Evolutionary conservation across 2,888 invertebrate species (phyloP).

Genomic region (Catotricha subobsoleta): DNA sequence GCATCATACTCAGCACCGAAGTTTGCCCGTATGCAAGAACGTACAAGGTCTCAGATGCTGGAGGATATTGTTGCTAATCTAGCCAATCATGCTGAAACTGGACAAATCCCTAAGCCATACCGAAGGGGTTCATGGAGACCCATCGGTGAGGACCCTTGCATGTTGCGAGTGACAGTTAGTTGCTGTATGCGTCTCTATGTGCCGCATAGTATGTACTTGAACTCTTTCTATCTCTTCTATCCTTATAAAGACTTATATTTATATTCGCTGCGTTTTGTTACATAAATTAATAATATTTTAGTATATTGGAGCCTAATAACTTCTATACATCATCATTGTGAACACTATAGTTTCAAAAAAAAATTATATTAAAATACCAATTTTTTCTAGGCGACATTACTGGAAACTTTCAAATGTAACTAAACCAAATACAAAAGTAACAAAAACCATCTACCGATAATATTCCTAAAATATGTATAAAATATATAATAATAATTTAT

Average conservation of each 20-base stretch:
- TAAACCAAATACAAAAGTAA: too few relatives aligned
- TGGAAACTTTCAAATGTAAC: too few relatives aligned
- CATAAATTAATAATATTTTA: neutral
- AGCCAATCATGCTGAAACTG: constrained; percentile 86
- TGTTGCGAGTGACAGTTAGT: constrained; percentile 18
- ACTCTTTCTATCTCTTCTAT: constrained; percentile 1
- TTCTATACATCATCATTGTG: too few relatives aligned
- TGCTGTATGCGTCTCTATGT: constrained; percentile 29
- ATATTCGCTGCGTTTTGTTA: neutral
- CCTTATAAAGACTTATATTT: neutral
- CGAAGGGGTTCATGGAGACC: constrained; percentile 85
- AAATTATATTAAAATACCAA: too few relatives aligned
- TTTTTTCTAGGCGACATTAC: too few relatives aligned
- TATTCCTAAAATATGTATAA: too few relatives aligned
- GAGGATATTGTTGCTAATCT: constrained; percentile 87
- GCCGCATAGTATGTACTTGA: constrained; percentile 28
- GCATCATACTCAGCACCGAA: constrained; percentile 90
- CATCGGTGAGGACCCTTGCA: constrained; percentile 39
- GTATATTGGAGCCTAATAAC: neutral
- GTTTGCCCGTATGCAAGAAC: constrained; percentile 86
- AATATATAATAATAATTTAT: too few relatives aligned
- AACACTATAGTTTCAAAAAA: too few relatives aligned
- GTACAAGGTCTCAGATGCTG: constrained; percentile 83
- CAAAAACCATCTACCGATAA: too few relatives aligned
- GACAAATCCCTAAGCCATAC: constrained; percentile 89